Evolutionary conservation across 2,113 vertebrate genomes (phyloP), one percentile per base, ranked within the genome.

Genomic region (Megaceryle torquata): DNA sequence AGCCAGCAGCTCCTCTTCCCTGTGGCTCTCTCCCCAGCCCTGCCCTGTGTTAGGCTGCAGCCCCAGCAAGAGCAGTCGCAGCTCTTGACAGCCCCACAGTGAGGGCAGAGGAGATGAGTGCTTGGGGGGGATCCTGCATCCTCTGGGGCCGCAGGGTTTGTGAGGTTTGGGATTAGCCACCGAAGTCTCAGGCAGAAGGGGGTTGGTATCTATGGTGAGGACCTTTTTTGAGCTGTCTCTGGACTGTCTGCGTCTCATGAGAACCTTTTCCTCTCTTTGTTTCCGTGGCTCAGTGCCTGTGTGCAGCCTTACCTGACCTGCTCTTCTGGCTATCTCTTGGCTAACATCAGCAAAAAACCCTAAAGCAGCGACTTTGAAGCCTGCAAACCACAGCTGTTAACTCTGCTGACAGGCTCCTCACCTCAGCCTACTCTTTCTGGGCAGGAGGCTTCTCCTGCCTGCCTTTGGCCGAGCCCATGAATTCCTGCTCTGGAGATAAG

Each of bases 391-490:
- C 65, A n/a, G 56, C 69, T 11, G n/a, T 20, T 24, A 13, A 29
- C 75, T 64, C 61, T 75, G 84, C 83, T 26, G 84, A 12, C n/a
- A 7, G 21, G 6, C 44, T 56, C 28, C 2, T 48, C 31, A 60
- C 53, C 24, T 0, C 61, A 7, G 81, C 57, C n/a, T 35, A 9
- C 57, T 28, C 22, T 15, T 21, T 21, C n/a, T 60, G n/a, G 20
- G 63, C 0, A 12, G 22, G 50, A 63, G 37, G 37, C 61, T 67
- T 22, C 64, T 67, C 31, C 41, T 67, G 41, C 2, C 39, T 33
- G 4, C 1, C 0, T 61, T 71, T 33, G 39, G 15, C 60, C 1
- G 1, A 89, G 29, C 25, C 65, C 26, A 0, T 1, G 11, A 26
- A 43, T 63, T 69, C 65, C 53, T 35, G 46, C 18, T 13, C 22